Evolutionary conservation across 1,140 invertebrate species (phyloP).

Genomic region (Laupala kohalensis): DNA sequence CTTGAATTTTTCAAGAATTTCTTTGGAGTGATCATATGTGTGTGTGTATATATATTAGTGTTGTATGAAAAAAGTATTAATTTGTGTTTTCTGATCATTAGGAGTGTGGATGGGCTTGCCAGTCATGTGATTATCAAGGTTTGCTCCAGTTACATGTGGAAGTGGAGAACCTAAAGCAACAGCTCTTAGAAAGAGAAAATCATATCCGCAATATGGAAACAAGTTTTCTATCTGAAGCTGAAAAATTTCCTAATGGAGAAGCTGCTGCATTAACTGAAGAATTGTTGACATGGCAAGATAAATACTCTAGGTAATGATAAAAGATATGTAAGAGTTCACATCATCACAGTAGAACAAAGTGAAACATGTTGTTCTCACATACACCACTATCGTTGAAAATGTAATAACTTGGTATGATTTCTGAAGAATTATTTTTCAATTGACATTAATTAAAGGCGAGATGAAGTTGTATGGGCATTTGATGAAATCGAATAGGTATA

Average conservation of each 20-base stretch:
- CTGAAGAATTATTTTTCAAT: too few relatives aligned
- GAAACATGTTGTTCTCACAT: too few relatives aligned
- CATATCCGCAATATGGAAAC: constrained; percentile 76
- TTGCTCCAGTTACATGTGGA: constrained; percentile 69
- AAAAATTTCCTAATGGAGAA: constrained; percentile 57
- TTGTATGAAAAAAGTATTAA: background rate
- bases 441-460: too few relatives aligned
- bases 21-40: too few relatives aligned
- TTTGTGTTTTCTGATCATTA: constrained; percentile 21
- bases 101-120: constrained; percentile 43
- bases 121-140: constrained; percentile 31
- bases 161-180: constrained; percentile 73
- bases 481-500: too few relatives aligned
- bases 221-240: constrained; percentile 65
- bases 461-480: too few relatives aligned
- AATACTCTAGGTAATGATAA: constrained; percentile 61
- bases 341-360: too few relatives aligned
- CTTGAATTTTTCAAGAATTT: background rate
- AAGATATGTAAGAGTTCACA: background rate
- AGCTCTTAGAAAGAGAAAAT: constrained; percentile 61
- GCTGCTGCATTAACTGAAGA: constrained; percentile 71
- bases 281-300: constrained; percentile 74
- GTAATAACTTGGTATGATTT: too few relatives aligned
- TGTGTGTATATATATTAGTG: background rate
- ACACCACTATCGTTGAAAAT: too few relatives aligned